Percentiles rank a stretch among this genome's conserved stretches.
Conservation (phyloP, 2,797 vertebrate genomes). For the Calcarius lapponicus region DNA sequence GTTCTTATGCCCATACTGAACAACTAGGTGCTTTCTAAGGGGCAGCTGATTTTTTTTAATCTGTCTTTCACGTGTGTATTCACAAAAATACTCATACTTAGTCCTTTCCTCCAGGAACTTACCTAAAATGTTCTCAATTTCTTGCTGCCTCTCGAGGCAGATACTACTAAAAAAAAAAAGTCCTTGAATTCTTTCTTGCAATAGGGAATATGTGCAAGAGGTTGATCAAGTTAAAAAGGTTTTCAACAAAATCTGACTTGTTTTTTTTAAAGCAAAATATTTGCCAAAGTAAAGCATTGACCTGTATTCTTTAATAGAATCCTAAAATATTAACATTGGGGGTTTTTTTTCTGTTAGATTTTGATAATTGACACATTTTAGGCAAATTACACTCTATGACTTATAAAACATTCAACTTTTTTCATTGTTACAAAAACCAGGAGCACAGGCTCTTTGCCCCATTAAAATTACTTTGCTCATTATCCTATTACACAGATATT, state of each 20-base stretch:
- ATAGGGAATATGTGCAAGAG: not conserved
- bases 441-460: not conserved
- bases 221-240: not conserved
- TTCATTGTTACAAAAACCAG: not conserved
- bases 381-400: not conserved
- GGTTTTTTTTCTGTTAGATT: not conserved
- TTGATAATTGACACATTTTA: not conserved
- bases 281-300: not conserved
- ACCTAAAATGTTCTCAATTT: not conserved
- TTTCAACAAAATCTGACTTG: not conserved
- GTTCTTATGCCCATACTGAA: not conserved
- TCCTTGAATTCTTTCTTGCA: not conserved
- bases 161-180: not conserved
- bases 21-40: not conserved
- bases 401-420: not conserved
- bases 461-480: not conserved
- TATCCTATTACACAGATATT: not conserved
- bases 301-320: not conserved
- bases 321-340: not conserved
- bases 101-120: not conserved
- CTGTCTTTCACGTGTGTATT: not conserved
- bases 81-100: not conserved
- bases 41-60: not conserved
- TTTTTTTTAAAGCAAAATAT: not conserved
- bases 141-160: not conserved